Evolutionary conservation across 2,797 vertebrate species (phyloP).

Genomic region (Chaenodraco wilsoni): DNA sequence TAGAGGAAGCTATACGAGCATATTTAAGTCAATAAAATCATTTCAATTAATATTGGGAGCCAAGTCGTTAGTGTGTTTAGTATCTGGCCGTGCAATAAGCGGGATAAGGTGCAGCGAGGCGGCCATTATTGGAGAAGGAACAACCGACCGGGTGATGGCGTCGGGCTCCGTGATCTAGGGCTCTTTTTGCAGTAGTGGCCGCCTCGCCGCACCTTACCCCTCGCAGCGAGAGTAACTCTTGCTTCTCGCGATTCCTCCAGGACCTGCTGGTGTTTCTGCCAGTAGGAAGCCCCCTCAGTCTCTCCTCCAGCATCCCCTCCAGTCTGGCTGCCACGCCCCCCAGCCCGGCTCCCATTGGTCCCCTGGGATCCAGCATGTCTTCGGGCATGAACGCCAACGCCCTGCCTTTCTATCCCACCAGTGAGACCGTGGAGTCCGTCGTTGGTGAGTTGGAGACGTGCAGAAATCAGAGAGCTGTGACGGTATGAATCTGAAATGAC

Average conservation of each 20-base stretch:
- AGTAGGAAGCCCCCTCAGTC: constrained; percentile 94
- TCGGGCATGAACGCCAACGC: constrained; percentile 99
- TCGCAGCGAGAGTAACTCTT: too few species aligned
- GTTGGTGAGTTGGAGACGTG: constrained; percentile 86
- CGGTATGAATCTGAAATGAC: neutral
- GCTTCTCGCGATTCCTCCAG: constrained; percentile 72
- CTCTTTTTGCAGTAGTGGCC: too few species aligned
- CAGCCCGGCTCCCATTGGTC: constrained; percentile 91
- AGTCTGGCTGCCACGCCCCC: constrained; percentile 97
- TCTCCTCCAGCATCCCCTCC: constrained; percentile 97
- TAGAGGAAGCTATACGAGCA: too few species aligned
- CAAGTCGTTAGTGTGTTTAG: too few species aligned
- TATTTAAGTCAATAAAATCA: too few species aligned
- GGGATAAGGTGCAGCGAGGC: too few species aligned
- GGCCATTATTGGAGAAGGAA: too few species aligned
- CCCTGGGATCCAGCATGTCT: constrained; percentile 86
- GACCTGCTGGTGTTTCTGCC: constrained; percentile 95
- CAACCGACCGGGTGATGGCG: too few species aligned
- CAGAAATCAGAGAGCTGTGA: rapidly evolving
- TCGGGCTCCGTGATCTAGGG: too few species aligned
- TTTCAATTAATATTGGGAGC: too few species aligned
- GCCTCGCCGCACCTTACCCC: too few species aligned
- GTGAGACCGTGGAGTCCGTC: constrained; percentile 98
- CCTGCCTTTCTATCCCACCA: constrained; percentile 97
- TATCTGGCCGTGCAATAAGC: too few species aligned